These are phyloP conservation scores for Idaea biselata DNA, from an alignment of 2,888 invertebrate species.

Conservation along the genomic window DNA sequence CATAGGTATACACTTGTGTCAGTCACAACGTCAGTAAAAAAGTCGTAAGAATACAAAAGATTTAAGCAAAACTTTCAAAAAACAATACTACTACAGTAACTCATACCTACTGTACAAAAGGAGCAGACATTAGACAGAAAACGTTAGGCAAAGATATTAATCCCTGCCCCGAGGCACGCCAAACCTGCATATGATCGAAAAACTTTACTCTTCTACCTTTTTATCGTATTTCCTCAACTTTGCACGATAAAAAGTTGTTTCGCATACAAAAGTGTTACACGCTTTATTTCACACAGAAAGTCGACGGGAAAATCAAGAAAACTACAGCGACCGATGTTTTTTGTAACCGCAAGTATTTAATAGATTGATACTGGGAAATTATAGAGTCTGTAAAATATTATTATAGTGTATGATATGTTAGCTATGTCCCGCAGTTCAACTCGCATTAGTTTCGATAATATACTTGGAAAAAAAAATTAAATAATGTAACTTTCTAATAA, in stretches of 20 bases:
- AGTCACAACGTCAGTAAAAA: too few relatives aligned
- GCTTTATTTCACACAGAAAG: conserved; percentile 39
- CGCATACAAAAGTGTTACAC: conserved; percentile 43
- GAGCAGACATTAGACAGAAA: background rate
- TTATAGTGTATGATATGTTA: too few relatives aligned
- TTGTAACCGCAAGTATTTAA: conserved; percentile 24
- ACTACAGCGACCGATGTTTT: conserved; percentile 21
- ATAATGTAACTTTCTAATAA: too few relatives aligned
- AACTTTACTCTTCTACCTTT: conserved; percentile 19
- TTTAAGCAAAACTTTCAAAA: too few relatives aligned
- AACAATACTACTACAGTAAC: too few relatives aligned
- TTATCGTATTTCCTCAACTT: conserved; percentile 41
- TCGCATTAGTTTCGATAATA: too few relatives aligned
- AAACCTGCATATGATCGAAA: conserved; percentile 23
- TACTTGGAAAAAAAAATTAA: too few relatives aligned
- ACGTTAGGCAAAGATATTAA: conserved; percentile 3
- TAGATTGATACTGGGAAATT: background rate
- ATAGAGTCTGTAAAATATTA: too few relatives aligned
- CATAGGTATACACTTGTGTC: too few relatives aligned
- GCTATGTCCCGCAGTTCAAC: too few relatives aligned
- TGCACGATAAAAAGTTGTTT: conserved; percentile 46
- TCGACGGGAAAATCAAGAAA: conserved; percentile 32
- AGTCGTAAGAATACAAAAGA: too few relatives aligned
- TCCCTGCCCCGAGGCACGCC: conserved; percentile 1
- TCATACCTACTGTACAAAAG: conserved; percentile 1